Conservation (phyloP, 35 echinoderm and acorn worm genomes). For the Lytechinus variegatus region DNA sequence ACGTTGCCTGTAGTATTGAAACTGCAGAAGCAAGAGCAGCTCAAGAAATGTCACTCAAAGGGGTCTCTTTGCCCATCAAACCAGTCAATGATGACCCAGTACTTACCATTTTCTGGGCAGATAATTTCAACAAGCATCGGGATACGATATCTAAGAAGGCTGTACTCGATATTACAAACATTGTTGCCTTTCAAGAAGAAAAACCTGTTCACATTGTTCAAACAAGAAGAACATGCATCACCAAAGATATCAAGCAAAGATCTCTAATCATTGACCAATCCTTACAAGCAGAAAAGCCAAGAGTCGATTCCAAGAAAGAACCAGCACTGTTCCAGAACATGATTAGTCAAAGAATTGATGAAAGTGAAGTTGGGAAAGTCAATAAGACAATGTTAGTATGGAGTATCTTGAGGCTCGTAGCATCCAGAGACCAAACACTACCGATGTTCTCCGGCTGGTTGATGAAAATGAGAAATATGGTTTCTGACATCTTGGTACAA, state of each 20-base stretch:
- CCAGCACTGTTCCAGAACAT: conserved; percentile 14
- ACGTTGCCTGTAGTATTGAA: conserved; percentile 51
- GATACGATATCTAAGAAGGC: conserved; percentile 49
- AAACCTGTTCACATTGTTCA: conserved; percentile 28
- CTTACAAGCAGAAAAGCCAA: too few relatives aligned
- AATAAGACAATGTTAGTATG: conserved; percentile 19
- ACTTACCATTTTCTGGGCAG: conserved; percentile 46
- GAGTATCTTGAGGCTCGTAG: conserved; percentile 47
- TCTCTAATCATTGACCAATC: too few relatives aligned
- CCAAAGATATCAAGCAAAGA: too few relatives aligned
- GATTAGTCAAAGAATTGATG: conserved; percentile 27
- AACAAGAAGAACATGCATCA: neutral
- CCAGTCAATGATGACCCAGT: conserved; percentile 48
- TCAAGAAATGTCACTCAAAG: neutral
- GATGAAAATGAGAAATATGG: conserved; percentile 47
- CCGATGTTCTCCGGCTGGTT: conserved; percentile 25
- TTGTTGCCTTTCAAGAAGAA: conserved; percentile 51
- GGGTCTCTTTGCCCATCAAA: neutral
- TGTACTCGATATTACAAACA: conserved; percentile 39
- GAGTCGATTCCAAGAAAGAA: conserved; percentile 51
- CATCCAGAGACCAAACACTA: conserved; percentile 32
- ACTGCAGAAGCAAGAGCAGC: conserved; percentile 52
- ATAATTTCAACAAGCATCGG: conserved; percentile 48
- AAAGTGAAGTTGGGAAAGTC: conserved; percentile 44
- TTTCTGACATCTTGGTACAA: conserved; percentile 29